Evolutionary conservation across 2,888 invertebrate species (phyloP).

Genomic region (Caenorhabditis sp.): DNA sequence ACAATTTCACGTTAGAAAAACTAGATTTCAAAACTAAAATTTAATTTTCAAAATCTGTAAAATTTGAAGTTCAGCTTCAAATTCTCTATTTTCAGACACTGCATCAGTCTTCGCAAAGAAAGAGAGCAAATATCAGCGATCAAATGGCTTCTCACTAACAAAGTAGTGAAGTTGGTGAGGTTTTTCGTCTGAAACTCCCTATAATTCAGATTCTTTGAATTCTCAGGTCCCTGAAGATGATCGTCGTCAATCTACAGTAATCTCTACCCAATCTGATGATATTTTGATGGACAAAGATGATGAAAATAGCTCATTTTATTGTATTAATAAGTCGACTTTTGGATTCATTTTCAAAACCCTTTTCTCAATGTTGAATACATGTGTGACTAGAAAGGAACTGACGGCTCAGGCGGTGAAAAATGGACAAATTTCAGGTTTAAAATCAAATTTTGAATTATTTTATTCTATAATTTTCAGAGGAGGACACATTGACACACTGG

Average conservation of each 20-base stretch:
- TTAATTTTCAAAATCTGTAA: too few species aligned
- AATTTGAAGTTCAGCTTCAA: too few species aligned
- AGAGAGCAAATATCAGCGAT: conserved; percentile 33
- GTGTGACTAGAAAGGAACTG: conserved; percentile 17
- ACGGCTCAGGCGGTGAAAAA: conserved; percentile 10
- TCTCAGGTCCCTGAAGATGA: conserved; percentile 40
- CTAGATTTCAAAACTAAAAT: too few species aligned
- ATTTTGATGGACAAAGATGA: conserved; percentile 22
- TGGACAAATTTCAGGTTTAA: background rate
- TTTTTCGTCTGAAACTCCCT: background rate
- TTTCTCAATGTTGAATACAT: conserved; percentile 33
- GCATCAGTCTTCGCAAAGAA: conserved; percentile 32
- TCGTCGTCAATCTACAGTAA: conserved; percentile 16
- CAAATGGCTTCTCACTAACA: conserved; percentile 47
- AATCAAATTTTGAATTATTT: too few species aligned
- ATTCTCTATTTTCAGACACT: conserved; percentile 15
- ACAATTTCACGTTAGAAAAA: too few species aligned
- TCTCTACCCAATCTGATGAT: conserved; percentile 29
- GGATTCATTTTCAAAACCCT: conserved; percentile 41
- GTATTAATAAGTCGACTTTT: conserved; percentile 39
- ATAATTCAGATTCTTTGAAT: background rate
- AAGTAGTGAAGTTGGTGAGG: conserved; percentile 43
- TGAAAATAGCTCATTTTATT: conserved; percentile 21
- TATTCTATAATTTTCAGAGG: too few species aligned
- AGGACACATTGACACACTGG: conserved; percentile 34